phyloP scores from a whole-genome alignment of 2,797 vertebrate species.

The Hapalemur alaotrensis region DNA sequence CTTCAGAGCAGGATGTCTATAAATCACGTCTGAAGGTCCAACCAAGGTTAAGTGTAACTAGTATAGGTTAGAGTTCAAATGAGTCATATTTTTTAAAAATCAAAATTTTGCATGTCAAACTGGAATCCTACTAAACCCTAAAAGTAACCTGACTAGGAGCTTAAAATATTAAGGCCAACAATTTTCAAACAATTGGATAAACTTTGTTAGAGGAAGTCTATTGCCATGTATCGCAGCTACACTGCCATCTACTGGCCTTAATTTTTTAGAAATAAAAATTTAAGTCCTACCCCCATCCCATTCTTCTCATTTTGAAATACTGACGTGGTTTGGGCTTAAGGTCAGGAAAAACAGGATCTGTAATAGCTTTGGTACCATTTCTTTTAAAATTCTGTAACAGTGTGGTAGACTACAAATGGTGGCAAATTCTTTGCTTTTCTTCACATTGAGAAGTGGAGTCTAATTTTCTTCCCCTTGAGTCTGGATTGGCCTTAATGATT shows the following conservation, averaged over 20 bases:
- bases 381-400: neutral
- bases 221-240: neutral
- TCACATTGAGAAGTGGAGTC: neutral
- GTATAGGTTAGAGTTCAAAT: neutral
- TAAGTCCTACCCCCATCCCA: neutral
- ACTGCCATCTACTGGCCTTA: neutral
- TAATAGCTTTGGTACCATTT: neutral
- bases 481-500: neutral
- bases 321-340: neutral
- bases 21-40: neutral
- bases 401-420: neutral
- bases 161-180: neutral
- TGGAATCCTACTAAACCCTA: neutral
- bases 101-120: constrained; percentile 18
- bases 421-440: neutral
- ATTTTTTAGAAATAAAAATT: constrained; percentile 32
- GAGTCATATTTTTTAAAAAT: neutral
- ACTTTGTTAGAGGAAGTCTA: neutral
- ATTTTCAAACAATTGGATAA: neutral
- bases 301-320: neutral
- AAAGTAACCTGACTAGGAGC: neutral
- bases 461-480: neutral
- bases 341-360: neutral
- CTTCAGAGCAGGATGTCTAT: neutral
- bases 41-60: neutral